Base-by-base conservation (phyloP, 2,888 invertebrate genomes). In the Drepanosiphum platanoidis region DNA sequence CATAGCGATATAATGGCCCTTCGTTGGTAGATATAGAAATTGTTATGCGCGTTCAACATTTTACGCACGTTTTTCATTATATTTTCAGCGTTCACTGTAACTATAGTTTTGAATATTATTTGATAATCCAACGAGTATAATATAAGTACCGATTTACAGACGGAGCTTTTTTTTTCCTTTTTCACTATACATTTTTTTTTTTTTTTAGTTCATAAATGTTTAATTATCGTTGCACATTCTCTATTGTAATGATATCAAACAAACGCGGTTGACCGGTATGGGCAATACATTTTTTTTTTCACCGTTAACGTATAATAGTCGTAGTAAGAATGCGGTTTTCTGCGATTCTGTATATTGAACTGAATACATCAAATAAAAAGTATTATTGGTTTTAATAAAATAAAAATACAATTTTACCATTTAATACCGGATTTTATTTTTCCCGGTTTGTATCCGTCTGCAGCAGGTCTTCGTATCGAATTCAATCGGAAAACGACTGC, bases 301-400 rank as follows among this genome's bases (percentile, higher is more conserved):
- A 18, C 18, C 77, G 30, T 61, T 7, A 27, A 27, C 18, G 4
- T 22, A 36, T 9, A n/a, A n/a, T n/a, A n/a, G n/a, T n/a, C n/a
- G n/a, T n/a, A n/a, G n/a, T n/a, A 80, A 80, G 52, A 80, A 80
- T 80, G 80, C 52, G 70, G 52, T 80, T 80, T 13, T 30, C 70
- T 70, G 80, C 27, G 13, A 39, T 80, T 80, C 36, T 18, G n/a
- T n/a, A 70, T 15, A 52, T 36, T 36, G 11, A 70, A 70, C 42
- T 15, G 46, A 52, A 52, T 36, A 70, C 52, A 70, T 70, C 18
- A 18, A 34, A 61, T 22, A 46, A 68, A 68, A 80, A 34, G 34
- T 68, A 42, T 46, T 27, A 70, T 52, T 27, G 52, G 46, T 11
- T 80, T 52, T 58, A 70, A 80, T 80, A 70, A 70, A 80, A 70